Evolutionary conservation across 2,797 vertebrate species (phyloP).

Genomic region (Triplophysa yarkandensis): DNA sequence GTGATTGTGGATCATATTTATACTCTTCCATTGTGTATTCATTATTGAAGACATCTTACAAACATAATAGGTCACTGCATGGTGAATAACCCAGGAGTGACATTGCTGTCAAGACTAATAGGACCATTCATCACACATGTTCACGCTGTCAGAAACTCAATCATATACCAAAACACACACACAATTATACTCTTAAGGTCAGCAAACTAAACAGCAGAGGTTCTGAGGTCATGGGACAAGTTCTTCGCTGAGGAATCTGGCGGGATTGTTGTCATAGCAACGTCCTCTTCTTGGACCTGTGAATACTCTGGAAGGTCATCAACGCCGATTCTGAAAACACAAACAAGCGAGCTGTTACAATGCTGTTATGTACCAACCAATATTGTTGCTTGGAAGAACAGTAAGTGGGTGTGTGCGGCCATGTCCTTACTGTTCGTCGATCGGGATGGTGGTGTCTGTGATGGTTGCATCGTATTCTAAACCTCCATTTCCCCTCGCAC

Average conservation of each 20-base stretch:
- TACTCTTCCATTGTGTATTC: neutral
- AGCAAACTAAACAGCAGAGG: conserved; percentile 56
- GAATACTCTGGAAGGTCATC: conserved; percentile 40
- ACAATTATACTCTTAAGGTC: conserved; percentile 32
- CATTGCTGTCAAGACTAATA: conserved; percentile 28
- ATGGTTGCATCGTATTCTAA: conserved; percentile 65
- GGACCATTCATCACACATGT: conserved; percentile 12
- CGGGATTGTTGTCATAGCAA: conserved; percentile 62
- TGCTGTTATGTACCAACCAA: conserved; percentile 25
- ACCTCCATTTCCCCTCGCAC: conserved; percentile 69
- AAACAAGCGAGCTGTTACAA: conserved; percentile 39
- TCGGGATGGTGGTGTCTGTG: conserved; percentile 66
- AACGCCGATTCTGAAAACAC: conserved; percentile 41
- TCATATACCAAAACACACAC: conserved; percentile 29
- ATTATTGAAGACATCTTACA: conserved; percentile 1
- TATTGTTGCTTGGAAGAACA: neutral
- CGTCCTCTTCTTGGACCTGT: conserved; percentile 52
- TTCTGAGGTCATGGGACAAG: conserved; percentile 65
- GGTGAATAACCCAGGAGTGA: neutral
- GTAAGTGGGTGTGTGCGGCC: neutral
- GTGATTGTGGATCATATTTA: neutral
- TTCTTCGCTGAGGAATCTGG: conserved; percentile 56
- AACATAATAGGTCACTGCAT: neutral
- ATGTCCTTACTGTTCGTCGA: conserved; percentile 69
- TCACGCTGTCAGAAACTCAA: conserved; percentile 31